Base-by-base conservation (phyloP, 2,888 invertebrate genomes). In the Oscheius sp. region DNA sequence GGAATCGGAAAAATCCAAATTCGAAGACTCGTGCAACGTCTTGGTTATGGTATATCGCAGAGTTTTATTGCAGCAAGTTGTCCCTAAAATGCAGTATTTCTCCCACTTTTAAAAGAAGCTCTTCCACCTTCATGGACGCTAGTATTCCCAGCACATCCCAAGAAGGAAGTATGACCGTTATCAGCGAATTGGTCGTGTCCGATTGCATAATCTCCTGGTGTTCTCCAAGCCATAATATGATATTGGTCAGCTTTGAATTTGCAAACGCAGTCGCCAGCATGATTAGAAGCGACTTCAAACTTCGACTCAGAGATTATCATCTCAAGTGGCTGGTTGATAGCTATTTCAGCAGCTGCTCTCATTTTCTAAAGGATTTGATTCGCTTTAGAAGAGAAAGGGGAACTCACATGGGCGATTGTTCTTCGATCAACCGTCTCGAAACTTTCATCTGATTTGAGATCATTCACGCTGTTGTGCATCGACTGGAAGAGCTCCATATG, bases 31-130 rank as follows among this genome's bases (percentile, higher is more conserved):
- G 37, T 37, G 8, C 45, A 76, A 70, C 0, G 42, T 45, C 53
- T 71, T 74, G 17, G 29, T 71, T 0, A 73, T 72, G 25, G 72
- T 71, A 45, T 68, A 37, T 15, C 8, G 12, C 15, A 15, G 6
- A 10, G 12, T 37, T 6, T 6, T 37, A 6, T 15, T 15, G 37
- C 37, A 6, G 12, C 37, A 37, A 37, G 12, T 15, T 37, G 8
- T 15, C n/a, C n/a, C n/a, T n/a, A n/a, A n/a, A n/a, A n/a, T n/a
- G n/a, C n/a, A n/a, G n/a, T n/a, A n/a, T n/a, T 37, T 15, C 8
- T 10, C 15, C 15, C 15, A 10, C 37, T 10, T 15, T 37, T 37
- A 37, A 37, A 37, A 37, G 12, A 37, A 10, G 12, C 6, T 37
- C 15, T 17, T 20, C 42, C 15, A 42, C 42, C 42, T 42, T 20